Base-by-base conservation (phyloP, 2,113 vertebrate species). In the Vidua chalybeata region DNA sequence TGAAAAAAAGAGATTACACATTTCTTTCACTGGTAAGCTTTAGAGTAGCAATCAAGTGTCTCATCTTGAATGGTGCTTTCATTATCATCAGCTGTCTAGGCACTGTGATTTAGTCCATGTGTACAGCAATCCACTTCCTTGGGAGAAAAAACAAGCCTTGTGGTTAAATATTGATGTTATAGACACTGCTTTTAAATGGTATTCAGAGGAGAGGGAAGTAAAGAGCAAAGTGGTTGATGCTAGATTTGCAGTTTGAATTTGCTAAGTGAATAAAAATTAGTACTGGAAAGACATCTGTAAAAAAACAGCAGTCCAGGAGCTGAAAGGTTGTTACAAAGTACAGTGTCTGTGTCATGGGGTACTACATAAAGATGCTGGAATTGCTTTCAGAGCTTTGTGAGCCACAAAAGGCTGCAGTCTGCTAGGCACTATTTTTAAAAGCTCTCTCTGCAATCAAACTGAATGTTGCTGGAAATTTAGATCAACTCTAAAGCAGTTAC, bases 101-200 rank as follows among this genome's bases (percentile, higher is more conserved):
- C 69, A 64, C 85, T 81, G 64, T 92, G 66, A 92, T 90, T 93
- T 91, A 89, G 89, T 68, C 69, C 69, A 43, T 13, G 3, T 64
- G 52, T 88, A 74, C 64, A 94, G 76, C 77, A 96, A 37, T 87
- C 74, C 49, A 46, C 71, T 72, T 84, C 46, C 80, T 72, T 87
- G 84, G 79, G 41, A 90, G 80, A 90, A 78, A 33, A 49, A 93
- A 43, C 15, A 84, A 92, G 30, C 52, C 45, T 91, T 0, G 2
- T 94, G 59, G 87, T 93, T 95, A 95, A 96, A 95, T 96, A 92
- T 89, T 93, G 84, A 90, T 92, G 80, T 67, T 89, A 61, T 6
- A 78, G 84, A 63, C 52, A 37, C 41, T 3, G 9, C 66, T 92
- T 93, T 93, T 87, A 79, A 87, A 87, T 69, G 51, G 33, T 33